Base-by-base conservation (phyloP, 2,888 invertebrate genomes). In the Nipponacmea schrenckii region DNA sequence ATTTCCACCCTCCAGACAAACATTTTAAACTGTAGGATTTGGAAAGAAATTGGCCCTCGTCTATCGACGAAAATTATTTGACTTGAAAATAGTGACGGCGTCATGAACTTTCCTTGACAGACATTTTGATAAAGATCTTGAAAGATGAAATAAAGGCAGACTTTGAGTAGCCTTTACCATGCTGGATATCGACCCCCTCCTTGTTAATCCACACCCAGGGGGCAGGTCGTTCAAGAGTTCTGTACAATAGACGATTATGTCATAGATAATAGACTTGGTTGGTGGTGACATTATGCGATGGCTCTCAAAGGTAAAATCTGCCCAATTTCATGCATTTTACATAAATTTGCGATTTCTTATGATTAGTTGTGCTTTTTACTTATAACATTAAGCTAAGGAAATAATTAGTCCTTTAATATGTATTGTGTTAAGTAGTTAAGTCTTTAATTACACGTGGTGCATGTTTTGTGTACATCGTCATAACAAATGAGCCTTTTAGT, bases 291-390 rank as follows among this genome's bases (percentile, higher is more conserved):
- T 24, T 56, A 56, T 24, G 24, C 56, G 56, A 56, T 24, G 8
- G 24, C 20, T 24, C 56, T 56, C 56, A 56, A 56, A 56, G 56
- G 24, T 10, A 56, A 12, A 56, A 24, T 20, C 56, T 24, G 24
- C 56, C 56, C 39, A 39, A 56, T 20, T 24, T 56, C 56, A 56
- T 56, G 56, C 56, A 56, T 56, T 56, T 56, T 56, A 56, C 24
- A 56, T 56, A 24, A 20, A 56, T 20, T 56, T 56, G 7, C 56
- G 56, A 56, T 56, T 56, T 24, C 24, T 56, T 56, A 20, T 56
- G 56, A 56, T 56, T 56, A 56, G 24, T 56, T 56, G 20, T 24
- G 56, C 20, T 39, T 39, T 39, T 39, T 39, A 39, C 39, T 39
- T 39, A 39, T 39, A 39, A 39, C 39, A 39, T 39, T 39, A 39